A percentile compares a stretch with the other conserved stretches of the same genome.
Conservation (phyloP, 2,797 vertebrate genomes). For the Babyrousa celebensis region DNA sequence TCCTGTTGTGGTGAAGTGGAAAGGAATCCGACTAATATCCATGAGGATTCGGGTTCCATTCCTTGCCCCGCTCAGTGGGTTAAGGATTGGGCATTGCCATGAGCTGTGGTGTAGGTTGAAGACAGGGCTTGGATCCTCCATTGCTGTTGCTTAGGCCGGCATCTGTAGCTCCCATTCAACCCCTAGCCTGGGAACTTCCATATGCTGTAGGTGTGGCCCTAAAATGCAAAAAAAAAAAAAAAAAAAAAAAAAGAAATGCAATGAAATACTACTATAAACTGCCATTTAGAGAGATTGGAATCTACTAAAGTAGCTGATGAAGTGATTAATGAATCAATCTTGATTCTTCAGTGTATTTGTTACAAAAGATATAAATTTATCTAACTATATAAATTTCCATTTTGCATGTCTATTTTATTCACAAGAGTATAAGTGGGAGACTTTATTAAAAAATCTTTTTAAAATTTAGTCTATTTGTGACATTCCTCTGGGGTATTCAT, state of each 20-base stretch:
- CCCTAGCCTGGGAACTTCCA: no score
- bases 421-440: background rate
- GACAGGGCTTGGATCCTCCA: no score
- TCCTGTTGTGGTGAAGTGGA: no score
- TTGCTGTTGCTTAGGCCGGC: no score
- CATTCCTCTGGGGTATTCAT: background rate
- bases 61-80: no score
- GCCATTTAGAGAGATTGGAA: background rate
- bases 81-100: no score
- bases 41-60: no score
- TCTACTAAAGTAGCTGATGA: background rate
- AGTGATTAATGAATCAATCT: slow-evolving; percentile 23
- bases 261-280: background rate
- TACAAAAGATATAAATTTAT: slow-evolving; percentile 25
- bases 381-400: background rate
- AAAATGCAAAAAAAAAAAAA: no score
- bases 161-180: no score
- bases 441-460: slow-evolving; percentile 20
- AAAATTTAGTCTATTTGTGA: background rate
- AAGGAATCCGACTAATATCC: no score
- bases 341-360: background rate
- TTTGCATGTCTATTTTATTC: background rate
- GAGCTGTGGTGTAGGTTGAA: no score
- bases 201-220: no score
- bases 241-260: background rate